These are phyloP conservation scores for Heterotilapia buettikoferi DNA, from an alignment of 2,113 vertebrate genomes.

Conservation along the genomic window DNA sequence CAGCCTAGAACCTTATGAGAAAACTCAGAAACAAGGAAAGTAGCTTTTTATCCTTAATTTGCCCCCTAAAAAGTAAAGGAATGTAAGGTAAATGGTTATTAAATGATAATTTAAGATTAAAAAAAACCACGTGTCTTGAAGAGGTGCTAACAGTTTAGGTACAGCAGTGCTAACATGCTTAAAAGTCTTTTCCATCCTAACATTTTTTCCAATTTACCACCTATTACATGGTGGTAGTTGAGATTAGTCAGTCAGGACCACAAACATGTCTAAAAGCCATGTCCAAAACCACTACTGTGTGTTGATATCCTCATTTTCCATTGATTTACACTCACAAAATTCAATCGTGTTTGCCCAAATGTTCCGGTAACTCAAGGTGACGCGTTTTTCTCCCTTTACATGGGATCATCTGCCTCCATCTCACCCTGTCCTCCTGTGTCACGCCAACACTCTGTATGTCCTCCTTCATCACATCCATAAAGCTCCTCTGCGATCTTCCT, in stretches of 20 bases:
- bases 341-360: neutral
- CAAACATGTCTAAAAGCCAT: neutral
- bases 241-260: neutral
- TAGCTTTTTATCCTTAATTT: neutral
- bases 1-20: neutral
- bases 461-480: neutral
- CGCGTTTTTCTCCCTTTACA: rapidly evolving
- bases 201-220: neutral
- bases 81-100: neutral
- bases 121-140: rapidly evolving
- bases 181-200: neutral
- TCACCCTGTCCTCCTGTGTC: neutral
- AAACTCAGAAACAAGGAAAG: neutral
- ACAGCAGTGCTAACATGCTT: neutral
- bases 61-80: rapidly evolving
- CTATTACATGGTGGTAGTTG: neutral
- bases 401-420: neutral
- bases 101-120: neutral
- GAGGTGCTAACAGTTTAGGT: neutral
- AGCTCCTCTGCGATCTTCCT: neutral
- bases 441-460: neutral
- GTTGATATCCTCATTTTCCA: neutral
- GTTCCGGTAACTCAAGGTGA: neutral
- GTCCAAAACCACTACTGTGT: neutral
- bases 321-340: neutral